These are phyloP conservation scores for Donacobius atricapilla DNA, from an alignment of 2,113 vertebrate species.

Conservation along the genomic window DNA sequence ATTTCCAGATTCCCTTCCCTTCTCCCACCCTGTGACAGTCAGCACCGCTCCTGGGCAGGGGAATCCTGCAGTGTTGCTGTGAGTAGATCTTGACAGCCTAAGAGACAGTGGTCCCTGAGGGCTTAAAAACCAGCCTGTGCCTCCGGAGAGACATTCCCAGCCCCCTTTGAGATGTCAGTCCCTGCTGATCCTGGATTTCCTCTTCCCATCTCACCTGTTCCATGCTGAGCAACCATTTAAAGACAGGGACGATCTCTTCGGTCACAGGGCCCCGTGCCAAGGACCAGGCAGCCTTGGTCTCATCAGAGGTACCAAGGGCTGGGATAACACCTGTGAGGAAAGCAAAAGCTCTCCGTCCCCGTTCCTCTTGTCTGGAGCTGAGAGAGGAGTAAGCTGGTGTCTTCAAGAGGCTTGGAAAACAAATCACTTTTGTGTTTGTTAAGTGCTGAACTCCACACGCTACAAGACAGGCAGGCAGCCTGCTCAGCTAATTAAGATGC, in stretches of 20 bases:
- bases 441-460: constrained; percentile 7
- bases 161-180: neutral
- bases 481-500: constrained; percentile 5
- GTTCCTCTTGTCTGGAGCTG: neutral
- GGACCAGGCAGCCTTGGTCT: neutral
- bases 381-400: neutral
- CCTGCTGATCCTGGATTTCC: neutral
- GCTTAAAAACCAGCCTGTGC: neutral
- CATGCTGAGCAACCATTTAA: neutral
- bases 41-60: neutral
- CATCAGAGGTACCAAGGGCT: neutral
- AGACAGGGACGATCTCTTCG: fast-evolving
- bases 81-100: neutral
- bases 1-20: neutral
- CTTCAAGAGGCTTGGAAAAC: neutral
- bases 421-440: neutral
- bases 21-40: neutral
- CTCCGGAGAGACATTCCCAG: neutral
- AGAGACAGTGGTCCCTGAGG: neutral
- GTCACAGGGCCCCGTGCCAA: neutral
- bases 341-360: neutral
- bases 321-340: neutral
- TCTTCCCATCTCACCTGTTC: neutral
- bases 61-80: neutral
- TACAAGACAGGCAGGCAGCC: neutral